Conservation (phyloP, 2,888 invertebrate genomes). For the Tachina fera region DNA sequence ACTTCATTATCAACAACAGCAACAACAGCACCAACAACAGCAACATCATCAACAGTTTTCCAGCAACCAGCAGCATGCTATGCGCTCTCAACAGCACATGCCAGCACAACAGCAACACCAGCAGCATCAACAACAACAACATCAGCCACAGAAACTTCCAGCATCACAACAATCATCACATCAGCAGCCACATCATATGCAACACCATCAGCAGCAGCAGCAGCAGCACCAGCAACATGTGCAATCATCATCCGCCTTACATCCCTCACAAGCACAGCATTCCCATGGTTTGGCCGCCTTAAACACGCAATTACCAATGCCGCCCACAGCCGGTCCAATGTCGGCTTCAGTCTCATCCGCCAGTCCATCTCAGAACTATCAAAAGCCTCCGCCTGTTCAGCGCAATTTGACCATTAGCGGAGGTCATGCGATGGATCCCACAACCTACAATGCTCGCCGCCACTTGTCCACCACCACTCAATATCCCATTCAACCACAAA, state of each 20-base stretch:
- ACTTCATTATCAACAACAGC: conserved; percentile 75
- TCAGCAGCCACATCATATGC: conserved; percentile 50
- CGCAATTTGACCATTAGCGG: conserved; percentile 80
- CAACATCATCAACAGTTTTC: conserved; percentile 79
- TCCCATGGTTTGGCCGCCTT: conserved; percentile 38
- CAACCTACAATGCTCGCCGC: conserved; percentile 76
- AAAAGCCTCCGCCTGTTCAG: conserved; percentile 79
- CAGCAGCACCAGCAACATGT: conserved; percentile 62
- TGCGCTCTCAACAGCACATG: conserved; percentile 73
- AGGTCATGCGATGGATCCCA: conserved; percentile 79
- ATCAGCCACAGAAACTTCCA: conserved; percentile 62
- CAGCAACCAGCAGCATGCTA: conserved; percentile 71
- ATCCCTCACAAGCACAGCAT: conserved; percentile 58
- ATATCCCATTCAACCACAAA: conserved; percentile 80
- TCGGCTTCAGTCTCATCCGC: conserved; percentile 69
- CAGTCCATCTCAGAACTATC: conserved; percentile 73
- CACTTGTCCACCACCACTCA: conserved; percentile 76
- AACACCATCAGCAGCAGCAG: conserved; percentile 64
- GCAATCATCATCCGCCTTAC: conserved; percentile 62
- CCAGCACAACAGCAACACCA: conserved; percentile 59
- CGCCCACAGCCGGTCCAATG: conserved; percentile 64
- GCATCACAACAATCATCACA: conserved; percentile 42
- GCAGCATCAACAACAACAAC: conserved; percentile 63
- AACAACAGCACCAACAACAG: conserved; percentile 74
- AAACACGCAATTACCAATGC: conserved; percentile 66